Percentiles rank a stretch among this genome's conserved stretches.
These are phyloP conservation scores for Luffia ferchaultella DNA, from an alignment of 2,888 invertebrate species.

Conservation along the genomic window DNA sequence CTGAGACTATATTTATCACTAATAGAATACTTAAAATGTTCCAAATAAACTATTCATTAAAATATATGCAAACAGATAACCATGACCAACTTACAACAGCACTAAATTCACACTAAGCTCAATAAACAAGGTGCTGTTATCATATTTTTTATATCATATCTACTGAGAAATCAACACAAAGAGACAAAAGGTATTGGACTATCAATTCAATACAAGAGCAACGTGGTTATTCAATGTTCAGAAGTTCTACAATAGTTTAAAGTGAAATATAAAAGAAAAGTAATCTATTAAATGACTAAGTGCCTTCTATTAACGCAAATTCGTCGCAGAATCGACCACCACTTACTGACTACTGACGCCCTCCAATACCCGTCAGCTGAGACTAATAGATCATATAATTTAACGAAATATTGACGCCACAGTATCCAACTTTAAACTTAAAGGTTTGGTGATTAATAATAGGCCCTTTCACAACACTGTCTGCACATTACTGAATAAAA, in stretches of 20 bases:
- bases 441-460: conserved; percentile 18
- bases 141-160: conserved; percentile 35
- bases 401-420: conserved; percentile 18
- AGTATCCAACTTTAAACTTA: conserved; percentile 13
- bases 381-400: conserved; percentile 30
- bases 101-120: conserved; percentile 21
- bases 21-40: conserved; percentile 13
- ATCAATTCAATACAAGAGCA: conserved; percentile 33
- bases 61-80: not conserved
- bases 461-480: conserved; percentile 30
- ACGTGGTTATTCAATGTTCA: too few relatives aligned
- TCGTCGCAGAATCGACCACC: conserved; percentile 34
- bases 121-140: conserved; percentile 51
- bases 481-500: conserved; percentile 53
- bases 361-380: conserved; percentile 53
- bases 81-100: not conserved
- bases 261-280: not conserved
- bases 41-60: not conserved
- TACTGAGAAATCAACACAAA: conserved; percentile 39
- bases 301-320: conserved; percentile 32
- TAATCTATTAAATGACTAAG: conserved; percentile 26
- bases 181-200: conserved; percentile 39
- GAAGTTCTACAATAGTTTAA: not conserved
- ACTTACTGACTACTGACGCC: conserved; percentile 38
- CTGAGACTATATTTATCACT: conserved; percentile 19